Conservation (phyloP, 2,797 vertebrate genomes). For the Chaetodon trifasciatus region DNA sequence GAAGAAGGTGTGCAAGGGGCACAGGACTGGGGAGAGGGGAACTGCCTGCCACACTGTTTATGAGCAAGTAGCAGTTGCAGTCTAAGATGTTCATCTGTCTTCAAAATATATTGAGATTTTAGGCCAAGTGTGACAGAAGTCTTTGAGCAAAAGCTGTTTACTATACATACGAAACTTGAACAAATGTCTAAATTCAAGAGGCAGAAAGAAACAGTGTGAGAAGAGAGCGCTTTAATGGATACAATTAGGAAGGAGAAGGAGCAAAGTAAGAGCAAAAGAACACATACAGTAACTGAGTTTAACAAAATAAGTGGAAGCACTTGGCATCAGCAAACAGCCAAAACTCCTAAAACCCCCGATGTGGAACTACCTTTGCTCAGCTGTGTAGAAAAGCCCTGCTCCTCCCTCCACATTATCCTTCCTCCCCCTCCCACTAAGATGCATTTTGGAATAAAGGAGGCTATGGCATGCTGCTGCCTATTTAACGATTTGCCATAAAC, state of each 20-base stretch:
- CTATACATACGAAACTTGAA: neutral
- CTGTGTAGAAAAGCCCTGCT: constrained; percentile 63
- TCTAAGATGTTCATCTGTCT: neutral
- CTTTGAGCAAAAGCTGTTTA: neutral
- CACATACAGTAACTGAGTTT: constrained; percentile 39
- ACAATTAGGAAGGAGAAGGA: constrained; percentile 25
- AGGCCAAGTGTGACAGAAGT: neutral
- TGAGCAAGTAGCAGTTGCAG: constrained; percentile 31
- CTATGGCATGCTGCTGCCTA: constrained; percentile 47
- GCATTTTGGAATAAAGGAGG: constrained; percentile 25
- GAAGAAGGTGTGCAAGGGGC: constrained; percentile 62
- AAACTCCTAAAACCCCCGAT: constrained; percentile 52
- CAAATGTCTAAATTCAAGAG: constrained; percentile 1
- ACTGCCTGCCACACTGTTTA: constrained; percentile 37
- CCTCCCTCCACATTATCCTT: constrained; percentile 40
- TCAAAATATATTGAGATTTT: neutral
- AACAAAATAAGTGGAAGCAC: constrained; percentile 44
- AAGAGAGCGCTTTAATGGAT: constrained; percentile 27
- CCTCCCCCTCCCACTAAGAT: constrained; percentile 26
- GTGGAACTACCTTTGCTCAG: constrained; percentile 68
- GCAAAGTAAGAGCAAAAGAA: constrained; percentile 37
- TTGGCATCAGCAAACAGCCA: constrained; percentile 55
- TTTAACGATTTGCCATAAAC: constrained; percentile 54
- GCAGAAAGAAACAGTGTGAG: neutral
- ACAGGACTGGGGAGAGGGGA: constrained; percentile 34